Evolutionary conservation across 2,888 invertebrate genomes (phyloP).

Genomic region (Melinopterus prodromus): DNA sequence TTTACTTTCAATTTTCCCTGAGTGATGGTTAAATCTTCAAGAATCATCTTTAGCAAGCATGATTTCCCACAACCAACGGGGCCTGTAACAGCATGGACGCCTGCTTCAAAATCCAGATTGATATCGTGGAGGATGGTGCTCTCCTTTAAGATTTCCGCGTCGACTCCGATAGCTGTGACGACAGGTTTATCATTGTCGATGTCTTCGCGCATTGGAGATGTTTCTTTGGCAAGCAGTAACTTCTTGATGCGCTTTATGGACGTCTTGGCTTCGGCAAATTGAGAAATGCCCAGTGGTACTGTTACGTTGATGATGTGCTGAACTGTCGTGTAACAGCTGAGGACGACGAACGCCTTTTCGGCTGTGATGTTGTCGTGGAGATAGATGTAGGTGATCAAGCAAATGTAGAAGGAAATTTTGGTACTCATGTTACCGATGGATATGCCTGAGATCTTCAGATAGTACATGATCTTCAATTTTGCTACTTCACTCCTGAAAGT

Average conservation of each 20-base stretch:
- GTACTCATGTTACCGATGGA: constrained; percentile 51
- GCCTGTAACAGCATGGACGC: constrained; percentile 33
- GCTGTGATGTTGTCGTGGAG: constrained; percentile 77
- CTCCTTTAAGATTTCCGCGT: constrained; percentile 24
- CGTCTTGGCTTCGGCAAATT: constrained; percentile 80
- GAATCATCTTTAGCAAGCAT: constrained; percentile 61
- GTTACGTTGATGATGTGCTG: constrained; percentile 87
- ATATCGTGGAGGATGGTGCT: constrained; percentile 30
- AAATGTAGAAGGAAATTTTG: constrained; percentile 53
- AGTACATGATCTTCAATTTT: constrained; percentile 57
- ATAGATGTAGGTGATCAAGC: constrained; percentile 53
- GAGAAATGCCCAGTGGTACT: constrained; percentile 85
- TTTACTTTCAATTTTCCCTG: constrained; percentile 70
- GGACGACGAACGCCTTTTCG: constrained; percentile 85
- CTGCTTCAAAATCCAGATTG: constrained; percentile 29
- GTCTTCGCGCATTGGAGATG: constrained; percentile 18
- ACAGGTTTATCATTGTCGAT: constrained; percentile 27
- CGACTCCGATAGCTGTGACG: constrained; percentile 24
- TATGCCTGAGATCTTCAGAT: constrained; percentile 49
- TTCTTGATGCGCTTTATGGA: constrained; percentile 70
- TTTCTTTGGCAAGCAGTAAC: constrained; percentile 31
- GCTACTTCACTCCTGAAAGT: constrained; percentile 71
- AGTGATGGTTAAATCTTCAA: constrained; percentile 74
- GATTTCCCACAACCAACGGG: constrained; percentile 63
- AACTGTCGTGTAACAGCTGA: constrained; percentile 89